Evolutionary conservation across 2,113 vertebrate species (phyloP).

Genomic region (Brevimyrus niger): DNA sequence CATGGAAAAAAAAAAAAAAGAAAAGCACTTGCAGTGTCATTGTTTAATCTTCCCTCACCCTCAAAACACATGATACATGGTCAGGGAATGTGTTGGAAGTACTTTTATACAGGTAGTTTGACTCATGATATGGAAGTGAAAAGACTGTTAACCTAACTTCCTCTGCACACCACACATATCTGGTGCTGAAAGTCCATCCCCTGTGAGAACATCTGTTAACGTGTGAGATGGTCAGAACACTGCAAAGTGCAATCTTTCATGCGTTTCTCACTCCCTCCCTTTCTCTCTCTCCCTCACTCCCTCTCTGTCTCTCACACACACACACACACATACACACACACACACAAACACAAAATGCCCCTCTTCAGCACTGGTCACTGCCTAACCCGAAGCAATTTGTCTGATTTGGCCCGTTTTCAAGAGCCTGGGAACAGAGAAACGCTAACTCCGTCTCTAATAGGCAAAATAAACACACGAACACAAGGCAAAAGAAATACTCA

Average conservation of each 20-base stretch:
- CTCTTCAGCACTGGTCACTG: slow-evolving; percentile 29
- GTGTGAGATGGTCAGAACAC: slow-evolving; percentile 38
- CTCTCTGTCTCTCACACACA: slow-evolving; percentile 39
- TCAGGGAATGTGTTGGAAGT: slow-evolving; percentile 37
- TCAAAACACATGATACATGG: slow-evolving; percentile 54
- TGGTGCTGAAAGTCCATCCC: slow-evolving; percentile 38
- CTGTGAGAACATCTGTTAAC: slow-evolving; percentile 35
- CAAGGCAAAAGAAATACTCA: slow-evolving; percentile 43
- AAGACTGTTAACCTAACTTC: slow-evolving; percentile 52
- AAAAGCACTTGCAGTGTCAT: slow-evolving; percentile 25
- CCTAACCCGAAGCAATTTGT: slow-evolving; percentile 22
- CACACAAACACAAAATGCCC: slow-evolving; percentile 39
- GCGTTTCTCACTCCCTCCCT: slow-evolving; percentile 26
- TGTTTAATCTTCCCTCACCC: slow-evolving; percentile 31
- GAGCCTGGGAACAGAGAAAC: slow-evolving; percentile 34
- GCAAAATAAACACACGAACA: slow-evolving; percentile 24
- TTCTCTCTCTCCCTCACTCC: slow-evolving; percentile 27
- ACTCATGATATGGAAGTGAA: slow-evolving; percentile 46
- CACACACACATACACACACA: slow-evolving; percentile 23
- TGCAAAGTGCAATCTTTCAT: slow-evolving; percentile 36
- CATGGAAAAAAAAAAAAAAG: slow-evolving; percentile 20
- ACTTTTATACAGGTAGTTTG: slow-evolving; percentile 37
- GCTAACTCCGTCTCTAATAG: slow-evolving; percentile 31
- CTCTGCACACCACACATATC: slow-evolving; percentile 45
- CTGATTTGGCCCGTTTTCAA: slow-evolving; percentile 34